Percentiles rank a stretch among this genome's conserved stretches.
phyloP scores from a whole-genome alignment of 2,797 vertebrate species.

The Tinamus major region DNA sequence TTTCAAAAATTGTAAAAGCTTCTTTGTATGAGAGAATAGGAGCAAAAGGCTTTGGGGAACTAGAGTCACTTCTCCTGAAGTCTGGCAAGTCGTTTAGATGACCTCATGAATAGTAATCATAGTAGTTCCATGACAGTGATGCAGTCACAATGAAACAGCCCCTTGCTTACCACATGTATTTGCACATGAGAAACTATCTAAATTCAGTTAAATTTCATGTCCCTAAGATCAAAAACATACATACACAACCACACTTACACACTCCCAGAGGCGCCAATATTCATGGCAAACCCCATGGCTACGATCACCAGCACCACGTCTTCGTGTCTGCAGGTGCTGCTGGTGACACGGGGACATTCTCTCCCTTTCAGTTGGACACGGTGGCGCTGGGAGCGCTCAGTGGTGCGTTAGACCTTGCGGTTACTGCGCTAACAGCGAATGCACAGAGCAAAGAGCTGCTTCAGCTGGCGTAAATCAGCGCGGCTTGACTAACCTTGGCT shows the following conservation, averaged over 20 bases:
- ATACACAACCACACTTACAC: no score
- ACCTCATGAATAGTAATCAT: neutral
- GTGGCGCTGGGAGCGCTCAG: neutral
- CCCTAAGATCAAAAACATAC: neutral
- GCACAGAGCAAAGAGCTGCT: neutral
- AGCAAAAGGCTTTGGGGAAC: neutral
- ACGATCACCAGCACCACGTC: neutral
- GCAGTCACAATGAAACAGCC: constrained; percentile 35
- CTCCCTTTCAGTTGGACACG: accelerated
- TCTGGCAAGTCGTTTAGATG: neutral
- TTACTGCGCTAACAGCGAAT: neutral
- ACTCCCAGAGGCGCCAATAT: neutral
- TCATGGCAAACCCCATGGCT: neutral
- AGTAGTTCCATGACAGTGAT: constrained; percentile 10
- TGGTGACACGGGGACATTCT: accelerated
- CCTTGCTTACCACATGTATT: neutral
- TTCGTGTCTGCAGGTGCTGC: accelerated
- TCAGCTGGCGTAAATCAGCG: neutral
- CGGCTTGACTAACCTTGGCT: neutral
- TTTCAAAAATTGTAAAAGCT: neutral
- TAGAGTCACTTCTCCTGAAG: neutral
- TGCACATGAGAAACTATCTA: neutral
- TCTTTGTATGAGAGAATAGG: neutral
- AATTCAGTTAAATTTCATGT: neutral
- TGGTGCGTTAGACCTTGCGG: neutral